A percentile compares a stretch with the other conserved stretches of the same genome.
Evolutionary conservation across 2,113 vertebrate genomes (phyloP).

Genomic region (Halcyon malimbica): DNA sequence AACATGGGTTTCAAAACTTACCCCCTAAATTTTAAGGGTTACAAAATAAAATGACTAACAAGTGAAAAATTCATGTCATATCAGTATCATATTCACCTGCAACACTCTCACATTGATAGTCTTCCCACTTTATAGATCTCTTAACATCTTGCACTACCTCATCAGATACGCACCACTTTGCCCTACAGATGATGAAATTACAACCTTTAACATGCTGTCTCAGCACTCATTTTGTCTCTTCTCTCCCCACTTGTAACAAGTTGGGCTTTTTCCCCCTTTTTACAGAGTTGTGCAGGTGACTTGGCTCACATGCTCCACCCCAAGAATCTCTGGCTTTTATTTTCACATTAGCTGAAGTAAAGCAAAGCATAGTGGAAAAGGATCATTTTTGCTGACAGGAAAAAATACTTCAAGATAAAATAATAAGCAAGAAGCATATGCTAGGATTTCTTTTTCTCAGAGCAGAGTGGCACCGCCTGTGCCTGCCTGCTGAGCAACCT

Average conservation of each 20-base stretch:
- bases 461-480: not conserved
- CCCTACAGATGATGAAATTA: not conserved
- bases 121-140: not conserved
- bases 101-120: not conserved
- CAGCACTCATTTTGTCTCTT: not conserved
- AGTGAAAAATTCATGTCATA: accelerated
- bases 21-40: not conserved
- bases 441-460: not conserved
- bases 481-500: not conserved
- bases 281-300: not conserved
- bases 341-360: not conserved
- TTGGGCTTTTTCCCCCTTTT: not conserved
- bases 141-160: not conserved
- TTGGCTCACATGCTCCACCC: not conserved
- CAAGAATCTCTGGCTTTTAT: not conserved
- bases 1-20: not conserved
- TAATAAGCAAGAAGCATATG: not conserved
- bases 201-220: not conserved
- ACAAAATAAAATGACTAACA: not conserved
- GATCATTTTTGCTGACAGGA: not conserved
- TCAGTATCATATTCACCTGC: not conserved
- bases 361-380: not conserved
- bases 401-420: not conserved
- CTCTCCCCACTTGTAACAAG: not conserved
- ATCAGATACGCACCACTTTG: not conserved